Percentiles rank a stretch among this genome's conserved stretches.
phyloP scores from a whole-genome alignment of 2,797 vertebrate genomes.

The Chelmon rostratus region DNA sequence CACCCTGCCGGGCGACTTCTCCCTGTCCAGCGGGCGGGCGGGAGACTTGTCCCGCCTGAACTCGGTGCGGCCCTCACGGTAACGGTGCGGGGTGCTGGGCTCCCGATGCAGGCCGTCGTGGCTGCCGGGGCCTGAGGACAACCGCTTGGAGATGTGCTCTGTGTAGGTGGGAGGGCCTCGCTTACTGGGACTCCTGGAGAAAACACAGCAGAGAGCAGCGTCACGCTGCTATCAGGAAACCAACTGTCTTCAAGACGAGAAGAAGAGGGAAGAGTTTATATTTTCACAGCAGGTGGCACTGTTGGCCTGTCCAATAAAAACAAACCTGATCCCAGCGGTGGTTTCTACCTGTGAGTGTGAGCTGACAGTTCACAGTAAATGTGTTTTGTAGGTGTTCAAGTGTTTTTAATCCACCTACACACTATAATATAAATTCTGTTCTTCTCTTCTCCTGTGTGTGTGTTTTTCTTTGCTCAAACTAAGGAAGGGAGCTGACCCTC shows the following conservation, averaged over 20 bases:
- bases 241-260: too few relatives aligned
- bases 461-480: slow-evolving; percentile 1
- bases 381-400: slow-evolving; percentile 8
- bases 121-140: slow-evolving; percentile 92
- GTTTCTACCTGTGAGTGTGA: not conserved
- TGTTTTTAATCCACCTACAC: slow-evolving; percentile 35
- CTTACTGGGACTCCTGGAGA: slow-evolving; percentile 94
- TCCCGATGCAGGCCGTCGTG: slow-evolving; percentile 94
- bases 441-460: not conserved
- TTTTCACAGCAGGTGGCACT: slow-evolving; percentile 57
- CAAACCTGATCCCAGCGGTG: not conserved
- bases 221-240: not conserved
- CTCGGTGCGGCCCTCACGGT: slow-evolving; percentile 96
- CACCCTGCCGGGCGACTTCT: slow-evolving; percentile 94
- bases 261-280: not conserved
- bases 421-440: not conserved
- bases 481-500: slow-evolving; percentile 86
- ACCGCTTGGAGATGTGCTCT: slow-evolving; percentile 97
- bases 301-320: not conserved
- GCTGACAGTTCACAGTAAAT: not conserved
- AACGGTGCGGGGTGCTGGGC: slow-evolving; percentile 97
- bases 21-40: slow-evolving; percentile 93
- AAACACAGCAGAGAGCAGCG: slow-evolving; percentile 13
- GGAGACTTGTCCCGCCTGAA: slow-evolving; percentile 98
- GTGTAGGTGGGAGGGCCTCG: slow-evolving; percentile 97